Percentiles rank a stretch among this genome's conserved stretches.
Evolutionary conservation across 2,113 vertebrate genomes (phyloP).

Genomic region (Thalassarche chlororhynchos): DNA sequence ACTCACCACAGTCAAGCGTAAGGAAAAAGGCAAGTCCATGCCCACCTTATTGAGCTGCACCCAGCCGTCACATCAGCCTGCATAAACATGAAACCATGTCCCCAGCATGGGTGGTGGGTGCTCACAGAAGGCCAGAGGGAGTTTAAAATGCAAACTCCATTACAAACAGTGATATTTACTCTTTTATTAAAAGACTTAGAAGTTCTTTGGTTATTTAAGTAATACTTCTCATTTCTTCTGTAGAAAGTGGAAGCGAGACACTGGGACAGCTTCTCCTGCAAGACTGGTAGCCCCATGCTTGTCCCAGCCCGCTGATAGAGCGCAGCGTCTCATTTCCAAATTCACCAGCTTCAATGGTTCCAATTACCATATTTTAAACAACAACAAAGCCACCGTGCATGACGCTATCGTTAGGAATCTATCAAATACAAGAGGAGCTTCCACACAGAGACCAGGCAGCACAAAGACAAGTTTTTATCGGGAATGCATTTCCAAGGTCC

Average conservation of each 20-base stretch:
- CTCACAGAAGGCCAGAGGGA: neutral
- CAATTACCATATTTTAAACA: neutral
- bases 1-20: fast-evolving
- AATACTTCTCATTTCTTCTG: neutral
- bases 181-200: neutral
- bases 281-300: neutral
- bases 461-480: neutral
- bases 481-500: neutral
- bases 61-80: neutral
- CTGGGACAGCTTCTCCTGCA: neutral
- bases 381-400: neutral
- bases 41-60: neutral
- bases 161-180: neutral
- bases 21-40: fast-evolving
- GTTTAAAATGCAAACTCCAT: neutral
- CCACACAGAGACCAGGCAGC: neutral
- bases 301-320: neutral
- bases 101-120: neutral
- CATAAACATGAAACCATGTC: fast-evolving
- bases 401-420: neutral
- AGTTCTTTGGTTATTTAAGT: neutral
- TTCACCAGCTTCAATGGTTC: neutral
- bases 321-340: neutral
- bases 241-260: neutral
- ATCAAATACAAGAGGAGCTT: neutral